Percentiles rank a stretch among this genome's conserved stretches.
Evolutionary conservation across 2,888 invertebrate genomes (phyloP).

Genomic region (Eupeodes latifasciatus): DNA sequence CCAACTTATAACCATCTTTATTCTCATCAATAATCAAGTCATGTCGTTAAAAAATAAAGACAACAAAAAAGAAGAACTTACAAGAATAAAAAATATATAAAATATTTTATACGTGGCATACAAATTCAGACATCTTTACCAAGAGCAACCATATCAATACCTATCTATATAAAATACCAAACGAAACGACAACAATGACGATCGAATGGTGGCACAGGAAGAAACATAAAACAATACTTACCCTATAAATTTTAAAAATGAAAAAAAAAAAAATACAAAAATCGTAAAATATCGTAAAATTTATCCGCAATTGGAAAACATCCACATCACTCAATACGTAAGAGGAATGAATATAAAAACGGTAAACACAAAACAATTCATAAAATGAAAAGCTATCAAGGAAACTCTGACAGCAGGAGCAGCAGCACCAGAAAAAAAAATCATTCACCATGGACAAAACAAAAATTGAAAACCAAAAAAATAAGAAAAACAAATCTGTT

Average conservation of each 20-base stretch:
- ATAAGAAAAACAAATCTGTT: conserved; percentile 63
- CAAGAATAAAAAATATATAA: too few species aligned
- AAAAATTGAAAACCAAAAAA: conserved; percentile 38
- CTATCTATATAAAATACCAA: not conserved
- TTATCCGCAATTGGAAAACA: conserved; percentile 72
- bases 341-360: conserved; percentile 41
- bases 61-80: not conserved
- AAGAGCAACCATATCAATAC: conserved; percentile 12
- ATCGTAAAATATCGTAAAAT: conserved; percentile 42
- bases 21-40: conserved; percentile 70
- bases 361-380: conserved; percentile 66
- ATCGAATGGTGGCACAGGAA: conserved; percentile 17
- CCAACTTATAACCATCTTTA: conserved; percentile 27
- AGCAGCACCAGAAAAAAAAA: conserved; percentile 27
- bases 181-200: not conserved
- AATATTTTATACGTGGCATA: conserved; percentile 56
- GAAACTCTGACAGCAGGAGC: conserved; percentile 56
- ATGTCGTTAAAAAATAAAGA: conserved; percentile 34
- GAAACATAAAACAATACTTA: conserved; percentile 59
- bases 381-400: conserved; percentile 74
- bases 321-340: conserved; percentile 71
- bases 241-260: conserved; percentile 15
- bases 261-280: conserved; percentile 16
- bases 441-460: conserved; percentile 55
- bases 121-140: conserved; percentile 57